A percentile compares a stretch with the other conserved stretches of the same genome.
These are phyloP conservation scores for Poecile atricapillus DNA, from an alignment of 2,113 vertebrate species.

Conservation along the genomic window DNA sequence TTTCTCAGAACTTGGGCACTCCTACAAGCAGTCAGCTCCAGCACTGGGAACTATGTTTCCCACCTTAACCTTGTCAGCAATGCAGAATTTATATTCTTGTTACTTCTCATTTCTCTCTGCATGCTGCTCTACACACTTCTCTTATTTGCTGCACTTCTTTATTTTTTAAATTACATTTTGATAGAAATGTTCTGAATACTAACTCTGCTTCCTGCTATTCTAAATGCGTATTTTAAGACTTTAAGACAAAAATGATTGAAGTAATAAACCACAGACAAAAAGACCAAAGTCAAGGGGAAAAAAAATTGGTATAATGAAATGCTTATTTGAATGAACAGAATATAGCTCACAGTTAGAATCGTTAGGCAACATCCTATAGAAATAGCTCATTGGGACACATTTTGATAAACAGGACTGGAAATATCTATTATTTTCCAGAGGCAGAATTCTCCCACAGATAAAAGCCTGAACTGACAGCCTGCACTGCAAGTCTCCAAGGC, in stretches of 20 bases:
- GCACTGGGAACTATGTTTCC: background rate
- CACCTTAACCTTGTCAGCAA: background rate
- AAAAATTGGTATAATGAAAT: background rate
- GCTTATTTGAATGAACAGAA: background rate
- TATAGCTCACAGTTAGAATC: background rate
- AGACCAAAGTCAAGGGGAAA: background rate
- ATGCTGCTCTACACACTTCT: background rate
- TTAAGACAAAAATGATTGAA: background rate
- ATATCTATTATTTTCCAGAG: background rate
- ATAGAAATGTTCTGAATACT: background rate
- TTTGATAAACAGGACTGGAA: background rate
- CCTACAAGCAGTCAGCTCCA: background rate
- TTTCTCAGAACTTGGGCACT: background rate
- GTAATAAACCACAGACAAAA: background rate
- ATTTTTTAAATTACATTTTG: background rate
- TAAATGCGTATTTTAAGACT: background rate
- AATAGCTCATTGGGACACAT: background rate
- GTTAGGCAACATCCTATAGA: background rate
- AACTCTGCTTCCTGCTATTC: background rate
- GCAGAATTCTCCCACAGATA: conserved; percentile 1
- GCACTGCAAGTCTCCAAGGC: background rate
- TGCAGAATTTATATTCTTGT: background rate
- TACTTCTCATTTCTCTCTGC: background rate
- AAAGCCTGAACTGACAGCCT: background rate
- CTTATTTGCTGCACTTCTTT: background rate